phyloP scores from a whole-genome alignment of 2,888 invertebrate species.

The Patella caerulea region DNA sequence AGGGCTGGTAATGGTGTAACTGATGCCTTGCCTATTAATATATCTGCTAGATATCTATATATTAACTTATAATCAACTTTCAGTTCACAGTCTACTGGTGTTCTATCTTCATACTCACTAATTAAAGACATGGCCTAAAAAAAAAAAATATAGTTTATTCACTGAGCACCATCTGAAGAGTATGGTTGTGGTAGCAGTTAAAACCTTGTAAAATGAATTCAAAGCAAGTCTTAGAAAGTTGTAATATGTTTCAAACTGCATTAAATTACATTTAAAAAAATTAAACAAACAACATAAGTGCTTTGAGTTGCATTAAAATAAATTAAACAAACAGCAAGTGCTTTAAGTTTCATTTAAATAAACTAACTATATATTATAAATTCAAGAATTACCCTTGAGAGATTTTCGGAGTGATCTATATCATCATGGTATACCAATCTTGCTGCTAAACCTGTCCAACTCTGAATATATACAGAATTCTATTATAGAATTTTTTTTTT shows the following conservation, averaged over 20 bases:
- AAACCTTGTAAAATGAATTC: no score
- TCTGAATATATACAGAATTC: slow-evolving; percentile 22
- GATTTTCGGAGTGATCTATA: slow-evolving; percentile 41
- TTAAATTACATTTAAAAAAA: no score
- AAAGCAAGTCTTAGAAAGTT: no score
- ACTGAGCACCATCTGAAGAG: no score
- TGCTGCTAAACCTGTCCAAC: slow-evolving; percentile 40
- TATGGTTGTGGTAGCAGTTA: no score
- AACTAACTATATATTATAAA: not conserved
- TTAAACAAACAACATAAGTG: no score
- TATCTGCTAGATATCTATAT: slow-evolving; percentile 46
- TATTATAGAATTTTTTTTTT: no score
- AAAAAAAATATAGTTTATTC: not conserved
- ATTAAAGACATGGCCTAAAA: slow-evolving; percentile 44
- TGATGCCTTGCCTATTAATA: slow-evolving; percentile 38
- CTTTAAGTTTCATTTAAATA: no score
- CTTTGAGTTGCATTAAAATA: no score
- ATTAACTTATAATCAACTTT: slow-evolving; percentile 47
- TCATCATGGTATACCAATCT: slow-evolving; percentile 43
- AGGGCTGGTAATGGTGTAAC: slow-evolving; percentile 42
- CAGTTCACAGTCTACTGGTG: not conserved
- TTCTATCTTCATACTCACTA: slow-evolving; percentile 21
- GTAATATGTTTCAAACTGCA: no score
- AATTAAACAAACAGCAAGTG: no score
- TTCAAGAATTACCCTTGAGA: slow-evolving; percentile 43